Base-by-base conservation (phyloP, 1,140 invertebrate genomes). In the Acyrthosiphon pisum region DNA sequence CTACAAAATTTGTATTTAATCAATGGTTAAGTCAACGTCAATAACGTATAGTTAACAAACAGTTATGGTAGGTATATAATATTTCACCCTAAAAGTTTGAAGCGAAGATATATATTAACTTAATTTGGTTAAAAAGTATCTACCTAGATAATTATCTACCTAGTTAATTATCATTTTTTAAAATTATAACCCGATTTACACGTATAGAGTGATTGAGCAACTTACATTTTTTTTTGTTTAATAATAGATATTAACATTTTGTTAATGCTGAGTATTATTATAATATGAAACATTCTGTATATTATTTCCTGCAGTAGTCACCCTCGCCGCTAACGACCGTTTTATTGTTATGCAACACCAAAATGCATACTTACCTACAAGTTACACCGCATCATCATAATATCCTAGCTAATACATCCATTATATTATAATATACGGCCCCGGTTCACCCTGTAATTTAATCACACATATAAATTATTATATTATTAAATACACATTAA, bases 401-500 rank as follows among this genome's bases (percentile, higher is more conserved):
- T 68, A 68, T 68, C 2, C 26, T 30, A 30, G 26, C 1, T 60
- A 30, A 60, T 60, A 30, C 56, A 68, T 1, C 1, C 18, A 68
- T 68, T 68, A 68, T 68, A 68, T n/a, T 68, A 68, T n/a, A 68
- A 68, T 68, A 68, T n/a, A 68, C 22, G 50, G 30, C 3, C 60
- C 4, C 60, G 6, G 26, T 30, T 30, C 14, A 68, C 60, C 60
- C 60, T 68, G 60, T 68, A 68, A 68, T 68, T 68, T 68, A 68
- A 60, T 18, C 6, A n/a, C 26, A 30, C 11, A 68, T 68, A 68
- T 68, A 68, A 53, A 53, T 53, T 53, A 53, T 53, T 53, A 68
- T 68, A n/a, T n/a, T 68, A 68, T 68, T 68, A 68, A 68, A 68
- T 68, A 68, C n/a, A n/a, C 60, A 68, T 68, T 68, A n/a, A n/a